phyloP scores from a whole-genome alignment of 2,113 vertebrate species.

The Saccopteryx leptura region DNA sequence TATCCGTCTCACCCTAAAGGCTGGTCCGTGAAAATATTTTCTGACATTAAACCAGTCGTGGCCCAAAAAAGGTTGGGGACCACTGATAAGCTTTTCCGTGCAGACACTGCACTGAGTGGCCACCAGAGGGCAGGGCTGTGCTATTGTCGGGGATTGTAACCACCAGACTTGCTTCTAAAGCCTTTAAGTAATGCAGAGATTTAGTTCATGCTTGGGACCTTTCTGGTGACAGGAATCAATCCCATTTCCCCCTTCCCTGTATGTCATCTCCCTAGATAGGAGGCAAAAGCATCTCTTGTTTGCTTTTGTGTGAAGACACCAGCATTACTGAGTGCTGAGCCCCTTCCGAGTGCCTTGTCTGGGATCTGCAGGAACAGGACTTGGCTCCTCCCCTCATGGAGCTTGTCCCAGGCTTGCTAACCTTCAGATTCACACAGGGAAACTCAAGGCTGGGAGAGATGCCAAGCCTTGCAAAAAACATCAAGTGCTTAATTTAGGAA shows the following conservation, averaged over 20 bases:
- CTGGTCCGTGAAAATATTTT: too few species aligned
- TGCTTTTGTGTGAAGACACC: background rate
- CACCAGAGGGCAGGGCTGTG: slow-evolving; percentile 78
- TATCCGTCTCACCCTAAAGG: too few species aligned
- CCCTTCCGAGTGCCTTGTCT: background rate
- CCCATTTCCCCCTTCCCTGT: background rate
- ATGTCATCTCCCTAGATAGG: background rate
- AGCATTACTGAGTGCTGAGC: background rate
- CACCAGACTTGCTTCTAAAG: background rate
- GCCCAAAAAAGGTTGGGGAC: too few species aligned
- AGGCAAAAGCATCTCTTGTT: background rate
- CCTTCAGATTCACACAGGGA: background rate
- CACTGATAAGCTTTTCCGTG: background rate
- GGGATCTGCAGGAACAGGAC: background rate
- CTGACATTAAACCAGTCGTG: too few species aligned
- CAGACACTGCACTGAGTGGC: background rate
- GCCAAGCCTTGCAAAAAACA: background rate
- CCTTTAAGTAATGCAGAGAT: accelerated
- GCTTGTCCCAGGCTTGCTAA: background rate
- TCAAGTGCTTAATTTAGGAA: background rate
- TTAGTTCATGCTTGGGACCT: background rate
- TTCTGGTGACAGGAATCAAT: background rate
- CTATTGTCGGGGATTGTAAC: background rate
- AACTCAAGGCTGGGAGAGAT: background rate
- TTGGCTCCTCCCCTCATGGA: accelerated